These are phyloP conservation scores for Heliconius nattereri DNA, from an alignment of 1,140 invertebrate species.

Conservation along the genomic window DNA sequence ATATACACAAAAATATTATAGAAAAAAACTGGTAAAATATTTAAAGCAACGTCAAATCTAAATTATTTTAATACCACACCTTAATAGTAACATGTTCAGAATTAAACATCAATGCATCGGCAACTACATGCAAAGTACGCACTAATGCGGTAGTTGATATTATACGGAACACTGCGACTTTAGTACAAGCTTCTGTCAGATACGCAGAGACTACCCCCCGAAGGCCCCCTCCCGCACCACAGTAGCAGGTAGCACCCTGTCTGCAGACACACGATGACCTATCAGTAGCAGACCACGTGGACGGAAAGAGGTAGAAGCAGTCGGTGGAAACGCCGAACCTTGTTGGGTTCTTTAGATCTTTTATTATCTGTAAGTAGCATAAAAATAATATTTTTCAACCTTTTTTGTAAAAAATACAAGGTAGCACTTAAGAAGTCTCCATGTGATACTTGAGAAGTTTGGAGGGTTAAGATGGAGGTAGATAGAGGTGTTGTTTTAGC, in stretches of 20 bases:
- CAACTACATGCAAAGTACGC: slow-evolving; percentile 52
- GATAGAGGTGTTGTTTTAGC: too few species aligned
- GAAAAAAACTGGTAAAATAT: too few species aligned
- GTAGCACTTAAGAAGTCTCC: too few species aligned
- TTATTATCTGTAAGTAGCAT: not conserved
- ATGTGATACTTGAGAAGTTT: too few species aligned
- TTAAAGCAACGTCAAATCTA: too few species aligned
- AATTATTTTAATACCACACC: slow-evolving; percentile 36
- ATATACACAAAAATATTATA: too few species aligned
- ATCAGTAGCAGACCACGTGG: not conserved
- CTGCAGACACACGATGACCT: not conserved
- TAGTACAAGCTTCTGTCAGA: not conserved
- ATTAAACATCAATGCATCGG: slow-evolving; percentile 53
- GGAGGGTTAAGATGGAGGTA: too few species aligned
- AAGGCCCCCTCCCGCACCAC: not conserved
- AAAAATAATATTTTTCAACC: not conserved
- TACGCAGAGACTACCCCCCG: not conserved
- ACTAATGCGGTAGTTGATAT: slow-evolving; percentile 52
- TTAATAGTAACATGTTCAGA: slow-evolving; percentile 52
- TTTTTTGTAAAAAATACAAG: too few species aligned
- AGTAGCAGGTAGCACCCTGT: not conserved
- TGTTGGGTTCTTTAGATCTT: not conserved
- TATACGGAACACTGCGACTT: slow-evolving; percentile 24
- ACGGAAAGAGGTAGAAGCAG: not conserved
- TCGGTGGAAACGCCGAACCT: not conserved